Percentiles rank a stretch among this genome's conserved stretches.
Evolutionary conservation across 2,888 invertebrate genomes (phyloP).

Genomic region (Carterocephalus palaemon): DNA sequence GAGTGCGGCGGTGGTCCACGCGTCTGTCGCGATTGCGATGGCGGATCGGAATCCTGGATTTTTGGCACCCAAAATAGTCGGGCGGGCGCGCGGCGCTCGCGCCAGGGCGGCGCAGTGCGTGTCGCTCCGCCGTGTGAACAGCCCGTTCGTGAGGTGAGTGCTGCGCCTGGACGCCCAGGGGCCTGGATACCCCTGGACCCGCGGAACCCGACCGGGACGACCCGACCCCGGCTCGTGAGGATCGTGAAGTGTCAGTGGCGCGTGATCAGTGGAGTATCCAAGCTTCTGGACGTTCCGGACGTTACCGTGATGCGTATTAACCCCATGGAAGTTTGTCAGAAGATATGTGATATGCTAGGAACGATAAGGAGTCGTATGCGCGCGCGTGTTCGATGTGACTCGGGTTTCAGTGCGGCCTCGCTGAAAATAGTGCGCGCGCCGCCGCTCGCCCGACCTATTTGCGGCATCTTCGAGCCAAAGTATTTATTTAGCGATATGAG

Average conservation of each 20-base stretch:
- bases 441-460: slow-evolving; percentile 61
- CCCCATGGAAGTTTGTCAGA: background rate
- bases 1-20: slow-evolving; percentile 50
- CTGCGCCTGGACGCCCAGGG: slow-evolving; percentile 41
- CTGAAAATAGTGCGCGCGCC: slow-evolving; percentile 70
- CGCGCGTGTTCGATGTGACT: slow-evolving; percentile 55
- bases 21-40: slow-evolving; percentile 53
- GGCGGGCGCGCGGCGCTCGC: slow-evolving; percentile 62
- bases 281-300: slow-evolving; percentile 48
- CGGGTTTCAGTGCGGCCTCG: slow-evolving; percentile 74
- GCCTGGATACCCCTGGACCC: slow-evolving; percentile 49
- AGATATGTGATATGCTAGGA: slow-evolving; percentile 35
- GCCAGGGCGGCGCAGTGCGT: slow-evolving; percentile 73
- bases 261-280: slow-evolving; percentile 44
- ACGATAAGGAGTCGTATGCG: slow-evolving; percentile 13
- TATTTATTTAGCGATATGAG: slow-evolving; percentile 76
- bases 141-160: slow-evolving; percentile 72
- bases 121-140: slow-evolving; percentile 79
- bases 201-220: slow-evolving; percentile 36
- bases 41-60: slow-evolving; percentile 71
- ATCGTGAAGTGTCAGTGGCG: slow-evolving; percentile 40
- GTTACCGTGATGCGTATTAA: slow-evolving; percentile 4
- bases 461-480: slow-evolving; percentile 67
- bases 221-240: slow-evolving; percentile 27
- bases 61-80: slow-evolving; percentile 78